Base-by-base conservation (phyloP, 2,888 invertebrate species). In the Gari tellinella region DNA sequence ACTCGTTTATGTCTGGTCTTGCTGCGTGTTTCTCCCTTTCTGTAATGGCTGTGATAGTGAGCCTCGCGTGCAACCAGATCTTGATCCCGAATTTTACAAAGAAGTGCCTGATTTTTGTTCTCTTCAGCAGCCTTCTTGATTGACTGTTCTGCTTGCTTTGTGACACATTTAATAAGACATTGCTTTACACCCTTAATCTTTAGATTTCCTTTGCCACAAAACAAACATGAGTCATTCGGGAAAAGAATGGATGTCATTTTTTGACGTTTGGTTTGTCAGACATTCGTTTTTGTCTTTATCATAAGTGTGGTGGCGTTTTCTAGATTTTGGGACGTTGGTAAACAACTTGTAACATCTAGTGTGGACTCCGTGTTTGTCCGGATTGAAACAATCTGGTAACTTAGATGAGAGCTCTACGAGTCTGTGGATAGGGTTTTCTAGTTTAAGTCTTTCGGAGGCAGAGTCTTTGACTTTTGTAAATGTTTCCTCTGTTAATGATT, bases 141-240 rank as follows among this genome's bases (percentile, higher is more conserved):
- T 2, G 62, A 57, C 5, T 66, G 48, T 52, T 75, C 62, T 14
- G 74, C 66, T 23, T 48, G 38, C n/a, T 63, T 45, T 25, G 70
- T 70, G 1, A 67, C 45, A 67, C 66, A 70, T 40, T 60, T 70
- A 15, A 38, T 38, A 19, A 75, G 38, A 49, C 8, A 46, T 19
- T 74, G 62, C 25, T 67, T 58, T 5, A 40, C 37, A 21, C 53
- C 58, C 23, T 60, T 66, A 7, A 55, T 41, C 41, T 48, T 67
- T 23, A 70, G 63, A 15, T 1, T 19, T 48, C 40, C 57, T 63
- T 75, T 52, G 21, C 53, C 65, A 61, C 61, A 74, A 41, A 74
- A 74, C 17, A 74, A 26, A 41, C 74, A 69, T 31, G 64, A 17
- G 37, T 65, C 46, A 1, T 52, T 14, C 17, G 61, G 65, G 49